These are phyloP conservation scores for Lycodopsis pacificus DNA, from an alignment of 2,797 vertebrate species.

Conservation along the genomic window DNA sequence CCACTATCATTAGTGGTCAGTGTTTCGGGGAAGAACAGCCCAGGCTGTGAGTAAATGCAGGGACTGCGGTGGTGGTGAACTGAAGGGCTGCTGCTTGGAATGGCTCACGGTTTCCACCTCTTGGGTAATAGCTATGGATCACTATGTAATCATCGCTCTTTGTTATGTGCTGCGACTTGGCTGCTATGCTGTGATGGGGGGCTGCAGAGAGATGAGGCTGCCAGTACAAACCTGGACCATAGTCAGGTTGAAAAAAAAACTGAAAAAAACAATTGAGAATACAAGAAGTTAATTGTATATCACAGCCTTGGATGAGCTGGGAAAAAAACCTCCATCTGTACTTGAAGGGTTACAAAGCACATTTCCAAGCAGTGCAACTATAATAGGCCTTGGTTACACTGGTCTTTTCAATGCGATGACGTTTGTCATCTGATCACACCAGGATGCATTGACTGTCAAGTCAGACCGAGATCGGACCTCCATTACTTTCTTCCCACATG, in stretches of 20 bases:
- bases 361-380: slow-evolving; percentile 19
- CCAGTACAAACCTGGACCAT: slow-evolving; percentile 31
- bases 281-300: slow-evolving; percentile 47
- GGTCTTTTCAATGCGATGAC: neutral
- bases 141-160: slow-evolving; percentile 76
- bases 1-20: slow-evolving; percentile 81
- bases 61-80: slow-evolving; percentile 27
- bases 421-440: neutral
- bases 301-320: slow-evolving; percentile 25
- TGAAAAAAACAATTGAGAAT: slow-evolving; percentile 21
- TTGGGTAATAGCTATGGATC: slow-evolving; percentile 77
- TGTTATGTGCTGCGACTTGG: slow-evolving; percentile 72
- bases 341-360: slow-evolving; percentile 38
- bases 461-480: neutral
- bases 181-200: slow-evolving; percentile 45
- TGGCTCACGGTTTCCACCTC: slow-evolving; percentile 73
- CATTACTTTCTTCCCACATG: neutral
- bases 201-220: slow-evolving; percentile 35
- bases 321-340: neutral
- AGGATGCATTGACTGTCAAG: neutral
- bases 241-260: slow-evolving; percentile 36
- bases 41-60: slow-evolving; percentile 53
- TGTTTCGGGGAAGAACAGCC: slow-evolving; percentile 78
- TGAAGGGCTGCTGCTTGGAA: slow-evolving; percentile 60
- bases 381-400: neutral